Evolutionary conservation across 2,113 vertebrate species (phyloP), one percentile per base, ranked within the genome.

Genomic region (Manacus vitellinus): DNA sequence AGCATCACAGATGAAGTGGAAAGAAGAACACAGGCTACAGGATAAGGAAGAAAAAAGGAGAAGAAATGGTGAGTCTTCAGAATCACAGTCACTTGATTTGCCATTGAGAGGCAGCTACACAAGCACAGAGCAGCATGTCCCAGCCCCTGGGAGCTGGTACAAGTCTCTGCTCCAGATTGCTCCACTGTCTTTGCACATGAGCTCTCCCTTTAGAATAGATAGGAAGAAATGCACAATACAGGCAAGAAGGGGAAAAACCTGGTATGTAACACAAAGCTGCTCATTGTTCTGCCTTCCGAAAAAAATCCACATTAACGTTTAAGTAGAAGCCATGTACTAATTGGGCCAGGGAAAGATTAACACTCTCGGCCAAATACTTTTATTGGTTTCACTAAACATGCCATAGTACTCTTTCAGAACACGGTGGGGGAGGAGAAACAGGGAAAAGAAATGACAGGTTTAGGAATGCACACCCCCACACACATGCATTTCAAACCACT

Each of bases 141-240:
- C 0, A 9, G 70, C 44, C 59, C 61, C 51, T 15, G n/a, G 86
- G 80, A 95, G 66, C 37, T 71, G 54, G 59, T 75, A 35, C 12
- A 70, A 92, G 49, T 59, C 68, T 75, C 93, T 55, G 67, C 52
- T 86, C 82, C 70, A 66, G 82, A 70, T 2, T 89, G 55, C 47
- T 86, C 79, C 58, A 75, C 84, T 81, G 65, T 71, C 91, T 92
- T 81, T 87, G 66, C 65, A 66, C 41, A 35, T 55, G 71, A 96
- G 68, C 58, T 94, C 78, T 96, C 92, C 79, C 95, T 92, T 76
- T 63, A 93, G 92, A 91, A 97, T 13, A 96, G 93, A 96, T 97
- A 96, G 96, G 95, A 96, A 98, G 88, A 97, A 96, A 94, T 0
- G 33, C 67, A 94, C 88, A 96, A 83, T 77, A 47, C 49, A 79